phyloP scores from a whole-genome alignment of 2,113 vertebrate genomes.

The Trinectes maculatus region DNA sequence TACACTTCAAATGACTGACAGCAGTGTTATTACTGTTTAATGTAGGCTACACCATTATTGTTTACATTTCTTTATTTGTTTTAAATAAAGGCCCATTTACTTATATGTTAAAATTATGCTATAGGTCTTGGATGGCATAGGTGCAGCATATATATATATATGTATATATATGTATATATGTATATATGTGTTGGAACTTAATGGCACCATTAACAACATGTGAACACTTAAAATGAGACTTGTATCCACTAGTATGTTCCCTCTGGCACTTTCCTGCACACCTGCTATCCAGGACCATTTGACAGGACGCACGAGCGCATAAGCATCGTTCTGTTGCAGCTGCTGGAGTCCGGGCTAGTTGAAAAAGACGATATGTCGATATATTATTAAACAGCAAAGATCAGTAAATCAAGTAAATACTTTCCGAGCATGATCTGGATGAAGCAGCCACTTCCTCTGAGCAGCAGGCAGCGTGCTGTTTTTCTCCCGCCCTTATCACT shows the following conservation, averaged over 20 bases:
- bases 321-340: neutral
- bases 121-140: too few relatives aligned
- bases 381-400: too few relatives aligned
- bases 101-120: too few relatives aligned
- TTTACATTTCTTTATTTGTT: too few relatives aligned
- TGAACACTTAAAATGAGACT: neutral
- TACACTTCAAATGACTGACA: too few relatives aligned
- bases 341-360: neutral
- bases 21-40: too few relatives aligned
- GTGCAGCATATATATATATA: too few relatives aligned
- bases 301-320: neutral
- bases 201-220: neutral
- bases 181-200: too few relatives aligned
- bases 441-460: slow-evolving; percentile 81
- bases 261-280: neutral
- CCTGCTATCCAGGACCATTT: neutral
- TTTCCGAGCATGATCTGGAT: slow-evolving; percentile 13
- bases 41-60: too few relatives aligned
- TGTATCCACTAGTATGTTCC: neutral
- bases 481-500: slow-evolving; percentile 76
- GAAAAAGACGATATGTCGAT: too few relatives aligned
- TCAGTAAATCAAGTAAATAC: neutral
- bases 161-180: too few relatives aligned
- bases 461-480: slow-evolving; percentile 79
- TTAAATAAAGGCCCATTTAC: too few relatives aligned